A percentile compares a stretch with the other conserved stretches of the same genome.
Conservation (phyloP, 2,888 invertebrate genomes). For the Ypsolopha scabrella region DNA sequence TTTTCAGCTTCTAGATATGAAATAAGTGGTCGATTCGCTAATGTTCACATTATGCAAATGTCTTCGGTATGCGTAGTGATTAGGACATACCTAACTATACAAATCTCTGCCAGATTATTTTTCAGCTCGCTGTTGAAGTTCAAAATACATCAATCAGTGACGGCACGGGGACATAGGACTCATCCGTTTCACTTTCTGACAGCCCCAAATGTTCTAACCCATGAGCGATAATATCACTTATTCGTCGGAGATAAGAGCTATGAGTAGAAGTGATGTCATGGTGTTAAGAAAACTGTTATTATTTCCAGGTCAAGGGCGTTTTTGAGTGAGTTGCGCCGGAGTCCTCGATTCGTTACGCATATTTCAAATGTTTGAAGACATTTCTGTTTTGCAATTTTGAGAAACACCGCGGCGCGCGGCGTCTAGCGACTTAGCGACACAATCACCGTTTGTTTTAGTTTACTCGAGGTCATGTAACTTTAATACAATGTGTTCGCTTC, state of each 20-base stretch:
- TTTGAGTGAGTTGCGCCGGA: background rate
- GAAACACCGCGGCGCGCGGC: too few species aligned
- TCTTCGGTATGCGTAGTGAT: too few species aligned
- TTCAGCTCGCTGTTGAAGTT: background rate
- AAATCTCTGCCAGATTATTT: too few species aligned
- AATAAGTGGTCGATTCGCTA: too few species aligned
- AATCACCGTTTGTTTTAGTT: too few species aligned
- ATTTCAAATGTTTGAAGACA: too few species aligned
- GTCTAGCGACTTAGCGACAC: too few species aligned
- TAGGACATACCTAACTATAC: too few species aligned
- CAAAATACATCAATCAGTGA: conserved; percentile 2
- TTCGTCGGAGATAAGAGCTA: background rate
- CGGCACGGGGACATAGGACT: background rate
- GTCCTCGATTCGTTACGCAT: background rate
- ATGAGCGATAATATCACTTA: background rate
- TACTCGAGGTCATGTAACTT: too few species aligned
- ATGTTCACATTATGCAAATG: too few species aligned
- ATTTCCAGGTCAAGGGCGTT: conserved; percentile 57
- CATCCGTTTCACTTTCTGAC: conserved; percentile 4
- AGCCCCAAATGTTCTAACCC: background rate
- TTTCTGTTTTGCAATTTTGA: too few species aligned
- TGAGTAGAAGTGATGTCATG: conserved; percentile 24
- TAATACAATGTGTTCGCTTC: background rate
- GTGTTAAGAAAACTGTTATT: conserved; percentile 47
- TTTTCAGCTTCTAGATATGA: too few species aligned